Conservation (phyloP, 2,888 invertebrate genomes). For the Lithosia quadra region DNA sequence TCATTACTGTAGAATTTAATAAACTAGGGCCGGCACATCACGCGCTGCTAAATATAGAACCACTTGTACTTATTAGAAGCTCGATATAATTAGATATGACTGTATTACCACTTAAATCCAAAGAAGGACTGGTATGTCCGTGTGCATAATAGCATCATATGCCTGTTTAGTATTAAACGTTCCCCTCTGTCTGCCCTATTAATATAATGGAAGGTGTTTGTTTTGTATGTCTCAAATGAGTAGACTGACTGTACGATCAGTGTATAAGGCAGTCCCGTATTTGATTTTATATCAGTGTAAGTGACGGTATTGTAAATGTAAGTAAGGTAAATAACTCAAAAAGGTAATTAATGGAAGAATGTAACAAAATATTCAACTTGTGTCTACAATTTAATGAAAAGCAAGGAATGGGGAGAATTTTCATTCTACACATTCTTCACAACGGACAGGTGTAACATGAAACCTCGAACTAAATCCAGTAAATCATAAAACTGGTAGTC, state of each 20-base stretch:
- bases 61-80: constrained; percentile 67
- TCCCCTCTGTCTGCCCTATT: background rate
- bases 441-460: background rate
- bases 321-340: too few relatives aligned
- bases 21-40: constrained; percentile 60
- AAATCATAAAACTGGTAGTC: constrained; percentile 39
- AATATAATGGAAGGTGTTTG: background rate
- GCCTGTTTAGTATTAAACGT: background rate
- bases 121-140: constrained; percentile 30
- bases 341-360: too few relatives aligned
- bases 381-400: too few relatives aligned
- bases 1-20: constrained; percentile 53
- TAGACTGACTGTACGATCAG: too few relatives aligned
- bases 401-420: background rate
- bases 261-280: too few relatives aligned
- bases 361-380: too few relatives aligned
- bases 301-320: too few relatives aligned
- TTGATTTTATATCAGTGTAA: too few relatives aligned
- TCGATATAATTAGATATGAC: constrained; percentile 65
- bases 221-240: too few relatives aligned
- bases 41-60: constrained; percentile 72
- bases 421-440: background rate
- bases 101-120: constrained; percentile 57
- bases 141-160: background rate
- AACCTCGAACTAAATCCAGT: constrained; percentile 6